Evolutionary conservation across 92 coral and sea anemone species (phyloP).

Genomic region (Epizoanthus fatuus): DNA sequence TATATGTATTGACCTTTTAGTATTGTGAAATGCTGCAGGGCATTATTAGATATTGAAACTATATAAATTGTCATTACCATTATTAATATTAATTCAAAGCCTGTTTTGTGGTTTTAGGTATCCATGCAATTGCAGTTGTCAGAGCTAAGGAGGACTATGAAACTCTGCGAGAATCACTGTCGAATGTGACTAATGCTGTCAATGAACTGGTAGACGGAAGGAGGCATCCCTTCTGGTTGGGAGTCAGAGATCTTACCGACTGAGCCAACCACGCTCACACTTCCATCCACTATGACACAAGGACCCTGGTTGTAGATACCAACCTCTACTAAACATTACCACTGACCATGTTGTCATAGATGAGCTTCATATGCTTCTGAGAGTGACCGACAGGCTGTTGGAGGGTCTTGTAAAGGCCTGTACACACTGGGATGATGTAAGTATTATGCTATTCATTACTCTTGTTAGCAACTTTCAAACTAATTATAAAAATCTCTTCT

Average conservation of each 20-base stretch:
- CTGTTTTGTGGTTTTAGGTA: not conserved
- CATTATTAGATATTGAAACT: too few species aligned
- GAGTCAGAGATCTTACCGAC: too few species aligned
- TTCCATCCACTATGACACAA: slow-evolving; percentile 1
- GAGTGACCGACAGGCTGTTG: not conserved
- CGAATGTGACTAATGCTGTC: slow-evolving; percentile 4
- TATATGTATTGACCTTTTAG: too few species aligned
- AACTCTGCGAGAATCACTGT: not conserved
- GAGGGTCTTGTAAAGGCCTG: not conserved
- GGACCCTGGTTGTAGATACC: slow-evolving; percentile 9
- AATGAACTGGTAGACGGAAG: slow-evolving; percentile 2
- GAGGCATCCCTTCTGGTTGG: too few species aligned
- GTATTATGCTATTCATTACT: too few species aligned
- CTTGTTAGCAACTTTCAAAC: too few species aligned
- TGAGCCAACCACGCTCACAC: too few species aligned
- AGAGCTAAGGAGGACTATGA: not conserved
- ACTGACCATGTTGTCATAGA: not conserved
- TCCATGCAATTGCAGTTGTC: slow-evolving; percentile 1
- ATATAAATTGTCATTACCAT: too few species aligned
- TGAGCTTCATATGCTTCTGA: not conserved
- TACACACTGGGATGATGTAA: too few species aligned
- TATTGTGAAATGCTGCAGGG: too few species aligned
- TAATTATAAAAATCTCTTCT: too few species aligned
- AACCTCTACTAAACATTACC: not conserved
- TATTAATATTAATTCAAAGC: too few species aligned